These are phyloP conservation scores for Okapia johnstoni DNA, from an alignment of 2,113 vertebrate genomes.

Conservation along the genomic window DNA sequence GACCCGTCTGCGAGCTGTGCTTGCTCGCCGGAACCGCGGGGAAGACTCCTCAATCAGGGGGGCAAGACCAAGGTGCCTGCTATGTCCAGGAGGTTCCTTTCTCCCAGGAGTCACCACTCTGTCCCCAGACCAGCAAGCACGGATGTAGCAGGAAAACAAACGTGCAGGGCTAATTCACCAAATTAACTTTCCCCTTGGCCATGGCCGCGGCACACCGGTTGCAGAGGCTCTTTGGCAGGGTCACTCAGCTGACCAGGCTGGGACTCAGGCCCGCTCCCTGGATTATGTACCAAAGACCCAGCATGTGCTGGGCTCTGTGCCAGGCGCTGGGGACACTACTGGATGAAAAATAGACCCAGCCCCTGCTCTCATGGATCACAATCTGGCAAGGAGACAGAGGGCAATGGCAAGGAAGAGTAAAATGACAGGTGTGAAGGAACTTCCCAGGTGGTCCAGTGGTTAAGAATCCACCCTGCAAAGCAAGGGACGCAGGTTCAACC, in stretches of 20 bases:
- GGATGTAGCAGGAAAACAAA: neutral
- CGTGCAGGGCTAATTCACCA: fast-evolving
- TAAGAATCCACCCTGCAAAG: neutral
- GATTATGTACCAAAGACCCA: neutral
- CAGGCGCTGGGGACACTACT: neutral
- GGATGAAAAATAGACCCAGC: neutral
- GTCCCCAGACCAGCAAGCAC: neutral
- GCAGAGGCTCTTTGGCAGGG: neutral
- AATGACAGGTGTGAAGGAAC: neutral
- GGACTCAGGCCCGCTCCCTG: neutral
- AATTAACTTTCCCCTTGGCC: neutral
- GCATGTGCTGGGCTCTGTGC: neutral
- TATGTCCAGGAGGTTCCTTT: neutral
- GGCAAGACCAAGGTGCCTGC: neutral
- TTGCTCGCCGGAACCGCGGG: fast-evolving
- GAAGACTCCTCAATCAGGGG: fast-evolving
- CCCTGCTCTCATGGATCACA: neutral
- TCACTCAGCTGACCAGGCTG: fast-evolving
- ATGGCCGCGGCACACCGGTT: fast-evolving
- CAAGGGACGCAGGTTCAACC: neutral
- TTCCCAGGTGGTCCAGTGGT: neutral
- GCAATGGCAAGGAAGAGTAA: neutral
- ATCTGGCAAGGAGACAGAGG: fast-evolving
- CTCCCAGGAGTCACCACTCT: neutral
- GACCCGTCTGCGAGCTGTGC: neutral